Percentiles rank a stretch among this genome's conserved stretches.
These are phyloP conservation scores for Microctenopoma stevenorrisi DNA, from an alignment of 2,797 vertebrate species.

Conservation along the genomic window DNA sequence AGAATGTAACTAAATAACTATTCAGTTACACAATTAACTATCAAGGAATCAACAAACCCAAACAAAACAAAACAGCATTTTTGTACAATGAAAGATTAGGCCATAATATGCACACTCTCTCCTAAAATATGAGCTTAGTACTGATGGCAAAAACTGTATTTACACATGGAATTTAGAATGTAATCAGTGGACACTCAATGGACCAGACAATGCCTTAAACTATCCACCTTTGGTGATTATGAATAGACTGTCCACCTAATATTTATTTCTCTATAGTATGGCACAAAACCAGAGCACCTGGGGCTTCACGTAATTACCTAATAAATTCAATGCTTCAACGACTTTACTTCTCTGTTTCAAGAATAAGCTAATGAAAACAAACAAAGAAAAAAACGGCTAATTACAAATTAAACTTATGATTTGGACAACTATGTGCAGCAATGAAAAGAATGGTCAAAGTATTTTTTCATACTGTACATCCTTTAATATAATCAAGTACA, in stretches of 20 bases:
- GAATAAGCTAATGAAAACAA: not conserved
- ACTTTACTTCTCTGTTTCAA: constrained; percentile 9
- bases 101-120: constrained; percentile 4
- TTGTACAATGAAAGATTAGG: constrained; percentile 17
- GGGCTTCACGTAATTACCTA: constrained; percentile 30
- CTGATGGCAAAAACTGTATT: not conserved
- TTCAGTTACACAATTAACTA: constrained; percentile 43
- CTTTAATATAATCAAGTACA: not conserved
- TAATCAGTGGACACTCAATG: not conserved
- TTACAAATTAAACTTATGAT: not conserved
- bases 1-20: constrained; percentile 35
- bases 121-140: not conserved
- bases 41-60: constrained; percentile 28
- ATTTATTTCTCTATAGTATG: constrained; percentile 23
- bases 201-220: not conserved
- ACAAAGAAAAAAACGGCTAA: not conserved
- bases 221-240: constrained; percentile 2
- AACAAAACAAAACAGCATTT: not conserved
- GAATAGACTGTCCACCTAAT: constrained; percentile 4
- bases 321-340: constrained; percentile 31
- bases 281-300: constrained; percentile 37
- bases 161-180: not conserved
- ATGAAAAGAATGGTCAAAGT: too few species aligned
- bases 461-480: too few species aligned
- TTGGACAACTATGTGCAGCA: not conserved